phyloP scores from a whole-genome alignment of 2,113 vertebrate genomes.

The Nibea albiflora region DNA sequence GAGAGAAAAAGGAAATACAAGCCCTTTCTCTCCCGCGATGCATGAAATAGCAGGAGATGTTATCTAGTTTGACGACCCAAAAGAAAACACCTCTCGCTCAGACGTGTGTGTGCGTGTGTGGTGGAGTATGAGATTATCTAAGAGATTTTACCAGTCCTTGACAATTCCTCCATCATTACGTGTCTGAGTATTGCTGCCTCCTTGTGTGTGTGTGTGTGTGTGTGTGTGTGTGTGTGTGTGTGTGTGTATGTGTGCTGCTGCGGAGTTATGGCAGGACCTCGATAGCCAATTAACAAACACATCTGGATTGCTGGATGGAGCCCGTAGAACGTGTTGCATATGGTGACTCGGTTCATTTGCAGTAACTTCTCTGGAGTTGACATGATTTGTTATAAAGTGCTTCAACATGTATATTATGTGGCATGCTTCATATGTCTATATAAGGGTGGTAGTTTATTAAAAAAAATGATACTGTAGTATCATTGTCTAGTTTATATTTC shows the following conservation, averaged over 20 bases:
- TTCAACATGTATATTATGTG: background rate
- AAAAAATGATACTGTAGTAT: background rate
- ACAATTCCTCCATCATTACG: conserved; percentile 7
- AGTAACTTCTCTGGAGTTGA: background rate
- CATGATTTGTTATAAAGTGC: background rate
- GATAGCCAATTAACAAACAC: background rate
- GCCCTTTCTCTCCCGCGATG: conserved; percentile 53
- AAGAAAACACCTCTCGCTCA: conserved; percentile 53
- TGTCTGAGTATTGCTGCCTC: conserved; percentile 14
- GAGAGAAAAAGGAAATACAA: conserved; percentile 66
- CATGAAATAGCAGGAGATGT: conserved; percentile 74
- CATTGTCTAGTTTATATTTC: background rate
- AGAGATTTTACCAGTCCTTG: background rate
- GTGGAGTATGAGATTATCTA: too few relatives aligned
- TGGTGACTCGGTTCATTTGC: background rate
- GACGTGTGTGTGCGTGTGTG: conserved; percentile 20
- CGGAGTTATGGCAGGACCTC: conserved; percentile 3
- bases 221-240: conserved; percentile 1
- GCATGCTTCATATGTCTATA: too few relatives aligned
- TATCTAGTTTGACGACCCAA: conserved; percentile 64
- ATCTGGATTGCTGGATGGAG: background rate
- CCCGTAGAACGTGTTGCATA: background rate
- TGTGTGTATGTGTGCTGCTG: background rate
- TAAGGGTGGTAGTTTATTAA: too few relatives aligned
- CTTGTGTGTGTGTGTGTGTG: background rate